A percentile compares a stretch with the other conserved stretches of the same genome.
These are phyloP conservation scores for Sycophaga agraensis DNA, from an alignment of 1,140 invertebrate genomes.

Conservation along the genomic window DNA sequence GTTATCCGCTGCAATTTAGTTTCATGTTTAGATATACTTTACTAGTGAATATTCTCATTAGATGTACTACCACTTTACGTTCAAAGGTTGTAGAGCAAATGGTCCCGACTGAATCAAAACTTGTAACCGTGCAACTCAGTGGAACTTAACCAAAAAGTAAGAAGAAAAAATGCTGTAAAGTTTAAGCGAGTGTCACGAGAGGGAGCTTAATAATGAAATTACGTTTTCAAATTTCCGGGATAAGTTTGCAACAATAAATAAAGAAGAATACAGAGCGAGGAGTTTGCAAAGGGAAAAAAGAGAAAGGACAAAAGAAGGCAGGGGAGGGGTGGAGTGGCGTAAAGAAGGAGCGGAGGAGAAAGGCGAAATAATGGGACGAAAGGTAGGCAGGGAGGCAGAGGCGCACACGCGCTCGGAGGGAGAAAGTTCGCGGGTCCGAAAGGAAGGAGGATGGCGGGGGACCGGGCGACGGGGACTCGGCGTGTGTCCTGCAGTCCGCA, in stretches of 20 bases:
- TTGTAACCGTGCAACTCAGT: no score
- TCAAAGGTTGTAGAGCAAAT: no score
- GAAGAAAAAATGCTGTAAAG: no score
- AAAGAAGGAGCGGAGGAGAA: background rate
- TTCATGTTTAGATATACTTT: no score
- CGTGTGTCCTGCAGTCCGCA: conserved; percentile 32
- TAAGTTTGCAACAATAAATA: conserved; percentile 1
- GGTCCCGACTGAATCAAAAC: no score
- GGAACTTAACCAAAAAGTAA: no score
- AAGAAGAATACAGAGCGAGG: background rate
- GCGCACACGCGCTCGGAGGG: background rate
- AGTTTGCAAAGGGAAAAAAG: background rate
- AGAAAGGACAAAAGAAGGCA: background rate
- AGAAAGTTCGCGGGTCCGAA: background rate
- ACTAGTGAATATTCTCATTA: no score
- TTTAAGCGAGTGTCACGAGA: background rate
- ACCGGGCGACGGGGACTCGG: conserved; percentile 25
- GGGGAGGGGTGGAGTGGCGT: background rate
- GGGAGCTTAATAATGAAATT: conserved; percentile 1
- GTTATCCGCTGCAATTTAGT: no score
- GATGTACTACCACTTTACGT: no score
- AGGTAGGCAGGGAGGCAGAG: background rate
- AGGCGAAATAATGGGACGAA: background rate
- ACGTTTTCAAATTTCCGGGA: conserved; percentile 8
- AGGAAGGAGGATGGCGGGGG: conserved; percentile 19